Evolutionary conservation across 2,797 vertebrate genomes (phyloP).

Genomic region (Rhinophrynus dorsalis): DNA sequence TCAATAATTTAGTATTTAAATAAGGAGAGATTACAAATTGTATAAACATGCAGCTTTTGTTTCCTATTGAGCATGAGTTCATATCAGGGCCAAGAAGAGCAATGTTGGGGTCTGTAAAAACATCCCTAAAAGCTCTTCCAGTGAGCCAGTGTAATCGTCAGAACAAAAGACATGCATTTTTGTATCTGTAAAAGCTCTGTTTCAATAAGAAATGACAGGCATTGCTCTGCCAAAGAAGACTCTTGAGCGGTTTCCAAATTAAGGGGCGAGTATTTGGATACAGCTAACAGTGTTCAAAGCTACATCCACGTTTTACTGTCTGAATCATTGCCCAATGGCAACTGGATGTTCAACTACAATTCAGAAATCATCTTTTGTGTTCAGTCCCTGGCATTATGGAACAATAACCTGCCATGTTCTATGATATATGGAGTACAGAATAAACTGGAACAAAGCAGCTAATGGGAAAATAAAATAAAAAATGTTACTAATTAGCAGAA

Average conservation of each 20-base stretch:
- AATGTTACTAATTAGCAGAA: constrained; percentile 21
- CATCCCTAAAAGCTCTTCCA: constrained; percentile 27
- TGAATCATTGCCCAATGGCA: constrained; percentile 45
- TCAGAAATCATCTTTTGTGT: constrained; percentile 47
- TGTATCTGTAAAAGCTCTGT: constrained; percentile 40
- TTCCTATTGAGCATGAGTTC: neutral
- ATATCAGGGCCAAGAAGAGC: constrained; percentile 4
- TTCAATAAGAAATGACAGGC: constrained; percentile 47
- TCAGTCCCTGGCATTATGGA: constrained; percentile 38
- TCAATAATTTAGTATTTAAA: constrained; percentile 40
- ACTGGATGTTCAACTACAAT: constrained; percentile 43
- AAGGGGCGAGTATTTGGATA: constrained; percentile 42
- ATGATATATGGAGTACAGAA: constrained; percentile 42
- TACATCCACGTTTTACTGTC: constrained; percentile 38
- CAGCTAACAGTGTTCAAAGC: constrained; percentile 42
- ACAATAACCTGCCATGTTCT: constrained; percentile 48
- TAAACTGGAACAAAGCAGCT: constrained; percentile 22
- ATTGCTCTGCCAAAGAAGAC: constrained; percentile 37
- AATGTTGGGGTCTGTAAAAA: constrained; percentile 25
- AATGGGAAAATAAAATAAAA: constrained; percentile 16
- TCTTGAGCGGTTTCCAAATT: constrained; percentile 45
- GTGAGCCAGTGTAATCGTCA: constrained; percentile 13
- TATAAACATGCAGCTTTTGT: constrained; percentile 17
- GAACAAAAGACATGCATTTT: constrained; percentile 38
- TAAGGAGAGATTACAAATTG: constrained; percentile 22